phyloP scores from a whole-genome alignment of 1,140 invertebrate species.

The Anoplophora glabripennis region DNA sequence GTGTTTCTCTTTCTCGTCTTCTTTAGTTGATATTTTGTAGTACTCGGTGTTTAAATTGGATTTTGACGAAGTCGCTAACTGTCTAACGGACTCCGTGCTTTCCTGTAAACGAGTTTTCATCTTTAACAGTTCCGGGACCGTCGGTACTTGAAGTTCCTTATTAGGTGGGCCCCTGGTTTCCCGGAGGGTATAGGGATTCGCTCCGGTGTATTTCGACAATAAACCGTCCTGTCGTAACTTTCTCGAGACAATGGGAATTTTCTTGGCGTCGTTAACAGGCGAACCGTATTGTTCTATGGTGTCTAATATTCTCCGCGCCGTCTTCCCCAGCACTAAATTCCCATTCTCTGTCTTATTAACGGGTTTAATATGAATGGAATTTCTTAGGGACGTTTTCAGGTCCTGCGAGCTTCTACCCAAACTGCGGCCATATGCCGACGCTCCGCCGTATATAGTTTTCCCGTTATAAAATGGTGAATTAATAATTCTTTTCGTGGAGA shows the following conservation, averaged over 20 bases:
- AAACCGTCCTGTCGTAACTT: constrained; percentile 15
- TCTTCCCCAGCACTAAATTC: constrained; percentile 50
- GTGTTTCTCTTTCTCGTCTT: constrained; percentile 41
- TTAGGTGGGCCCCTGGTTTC: constrained; percentile 40
- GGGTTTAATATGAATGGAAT: constrained; percentile 53
- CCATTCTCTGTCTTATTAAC: constrained; percentile 41
- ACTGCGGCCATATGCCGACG: constrained; percentile 60
- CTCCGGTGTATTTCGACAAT: constrained; percentile 36
- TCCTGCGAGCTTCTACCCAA: constrained; percentile 31
- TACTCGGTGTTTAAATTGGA: constrained; percentile 40
- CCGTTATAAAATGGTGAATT: constrained; percentile 78
- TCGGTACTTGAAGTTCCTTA: constrained; percentile 56
- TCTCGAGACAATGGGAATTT: constrained; percentile 57
- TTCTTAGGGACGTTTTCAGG: constrained; percentile 15
- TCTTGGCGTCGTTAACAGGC: constrained; percentile 67
- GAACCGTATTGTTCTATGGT: constrained; percentile 72
- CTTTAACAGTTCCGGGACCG: constrained; percentile 58
- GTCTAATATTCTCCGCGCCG: constrained; percentile 67
- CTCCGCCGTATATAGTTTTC: constrained; percentile 76
- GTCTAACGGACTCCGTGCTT: constrained; percentile 60
- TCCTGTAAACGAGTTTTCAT: constrained; percentile 60
- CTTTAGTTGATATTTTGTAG: not conserved
- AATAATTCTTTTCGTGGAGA: constrained; percentile 46
- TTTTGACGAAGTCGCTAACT: constrained; percentile 57
- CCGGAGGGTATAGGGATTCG: constrained; percentile 36